Percentiles rank a stretch among this genome's conserved stretches.
These are phyloP conservation scores for Sabellastarte sp. DNA, from an alignment of 2,888 invertebrate genomes.

Conservation along the genomic window DNA sequence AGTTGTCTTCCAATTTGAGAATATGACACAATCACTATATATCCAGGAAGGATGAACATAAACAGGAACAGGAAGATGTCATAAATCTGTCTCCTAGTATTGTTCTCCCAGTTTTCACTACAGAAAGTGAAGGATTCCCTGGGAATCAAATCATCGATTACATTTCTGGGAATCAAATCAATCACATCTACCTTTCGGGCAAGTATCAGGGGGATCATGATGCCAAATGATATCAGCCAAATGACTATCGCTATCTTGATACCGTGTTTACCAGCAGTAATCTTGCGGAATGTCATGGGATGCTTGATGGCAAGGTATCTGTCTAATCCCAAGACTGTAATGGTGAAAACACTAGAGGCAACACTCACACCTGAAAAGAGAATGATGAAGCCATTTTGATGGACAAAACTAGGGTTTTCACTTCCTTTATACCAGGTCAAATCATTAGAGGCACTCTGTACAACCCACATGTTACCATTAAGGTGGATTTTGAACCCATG, in stretches of 20 bases:
- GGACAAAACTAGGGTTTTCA: too few species aligned
- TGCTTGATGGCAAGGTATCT: slow-evolving; percentile 6
- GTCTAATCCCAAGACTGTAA: neutral
- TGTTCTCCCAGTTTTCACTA: slow-evolving; percentile 24
- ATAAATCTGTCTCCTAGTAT: slow-evolving; percentile 63
- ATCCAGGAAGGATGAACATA: slow-evolving; percentile 77
- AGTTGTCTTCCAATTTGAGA: slow-evolving; percentile 62
- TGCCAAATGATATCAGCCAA: slow-evolving; percentile 1
- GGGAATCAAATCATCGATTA: neutral
- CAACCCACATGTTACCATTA: too few species aligned
- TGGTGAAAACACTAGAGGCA: slow-evolving; percentile 3
- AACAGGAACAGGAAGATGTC: slow-evolving; percentile 72
- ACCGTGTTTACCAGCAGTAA: slow-evolving; percentile 2
- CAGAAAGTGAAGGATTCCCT: slow-evolving; percentile 12
- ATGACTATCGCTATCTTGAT: neutral
- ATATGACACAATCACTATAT: slow-evolving; percentile 58
- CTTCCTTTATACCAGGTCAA: too few species aligned
- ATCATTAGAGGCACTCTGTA: too few species aligned
- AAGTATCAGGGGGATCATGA: slow-evolving; percentile 54
- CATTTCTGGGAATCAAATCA: neutral
- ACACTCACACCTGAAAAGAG: slow-evolving; percentile 1
- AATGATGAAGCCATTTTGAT: too few species aligned
- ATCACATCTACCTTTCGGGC: slow-evolving; percentile 32
- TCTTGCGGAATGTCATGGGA: slow-evolving; percentile 1
- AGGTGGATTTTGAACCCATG: too few species aligned